Evolutionary conservation across 2,888 invertebrate species (phyloP).

Genomic region (Cryptocephalus moraei): DNA sequence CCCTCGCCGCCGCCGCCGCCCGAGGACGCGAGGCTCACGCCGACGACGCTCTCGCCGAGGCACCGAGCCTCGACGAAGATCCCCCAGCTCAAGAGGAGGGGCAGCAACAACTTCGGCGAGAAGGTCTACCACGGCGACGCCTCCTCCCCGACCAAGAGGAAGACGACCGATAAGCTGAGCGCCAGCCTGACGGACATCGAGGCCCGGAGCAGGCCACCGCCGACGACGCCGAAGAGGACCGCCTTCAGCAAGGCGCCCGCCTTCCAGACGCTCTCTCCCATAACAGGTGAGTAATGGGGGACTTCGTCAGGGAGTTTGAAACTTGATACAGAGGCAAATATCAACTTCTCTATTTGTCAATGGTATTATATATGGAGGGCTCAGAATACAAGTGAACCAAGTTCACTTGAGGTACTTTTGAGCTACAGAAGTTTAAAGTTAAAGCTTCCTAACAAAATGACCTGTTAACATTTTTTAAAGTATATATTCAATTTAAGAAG

Average conservation of each 20-base stretch:
- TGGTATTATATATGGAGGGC: no score
- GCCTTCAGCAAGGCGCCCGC: conserved; percentile 20
- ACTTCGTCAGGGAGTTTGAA: no score
- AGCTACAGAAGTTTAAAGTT: no score
- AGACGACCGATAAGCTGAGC: conserved; percentile 27
- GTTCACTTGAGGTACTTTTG: no score
- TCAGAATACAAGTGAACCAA: no score
- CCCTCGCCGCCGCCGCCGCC: conserved; percentile 31
- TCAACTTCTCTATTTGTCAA: no score
- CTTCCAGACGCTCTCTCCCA: conserved; percentile 33
- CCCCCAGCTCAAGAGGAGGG: conserved; percentile 23
- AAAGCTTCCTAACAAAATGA: no score
- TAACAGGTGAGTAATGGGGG: conserved; percentile 15
- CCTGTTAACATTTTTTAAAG: no score
- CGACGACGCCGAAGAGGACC: conserved; percentile 21
- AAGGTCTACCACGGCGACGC: conserved; percentile 21
- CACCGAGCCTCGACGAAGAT: conserved; percentile 28
- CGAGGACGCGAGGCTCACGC: conserved; percentile 14
- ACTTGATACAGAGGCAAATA: no score
- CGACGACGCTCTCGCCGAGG: conserved; percentile 9
- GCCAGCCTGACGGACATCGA: conserved; percentile 31
- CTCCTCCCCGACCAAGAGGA: conserved; percentile 17
- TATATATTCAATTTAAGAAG: no score
- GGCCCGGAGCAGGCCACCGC: conserved; percentile 23
- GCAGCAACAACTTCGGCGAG: conserved; percentile 25